Evolutionary conservation across 2,888 invertebrate genomes (phyloP).

Genomic region (Deilephila elpenor): DNA sequence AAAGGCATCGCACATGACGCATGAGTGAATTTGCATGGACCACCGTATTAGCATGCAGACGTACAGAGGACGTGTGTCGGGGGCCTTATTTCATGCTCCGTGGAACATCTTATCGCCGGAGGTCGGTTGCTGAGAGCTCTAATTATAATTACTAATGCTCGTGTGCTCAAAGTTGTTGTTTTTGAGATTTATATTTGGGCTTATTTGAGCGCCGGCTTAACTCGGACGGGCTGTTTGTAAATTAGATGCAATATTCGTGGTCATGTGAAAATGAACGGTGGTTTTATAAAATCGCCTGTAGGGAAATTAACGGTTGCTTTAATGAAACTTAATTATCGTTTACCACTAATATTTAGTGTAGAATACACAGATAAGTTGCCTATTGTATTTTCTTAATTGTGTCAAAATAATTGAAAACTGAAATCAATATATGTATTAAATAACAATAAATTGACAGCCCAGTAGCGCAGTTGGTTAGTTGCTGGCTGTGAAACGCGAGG

Average conservation of each 20-base stretch:
- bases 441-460: no score
- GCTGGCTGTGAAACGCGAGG: no score
- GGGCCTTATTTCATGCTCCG: constrained; percentile 81
- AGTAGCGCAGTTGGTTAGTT: no score
- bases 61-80: constrained; percentile 57
- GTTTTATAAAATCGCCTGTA: constrained; percentile 2
- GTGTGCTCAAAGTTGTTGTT: constrained; percentile 72
- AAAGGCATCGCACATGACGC: constrained; percentile 63
- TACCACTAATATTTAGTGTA: not conserved
- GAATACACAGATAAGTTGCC: no score
- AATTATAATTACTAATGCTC: constrained; percentile 82
- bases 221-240: constrained; percentile 25
- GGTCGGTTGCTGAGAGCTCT: constrained; percentile 67
- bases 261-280: constrained; percentile 4
- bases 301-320: constrained; percentile 4
- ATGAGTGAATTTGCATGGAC: constrained; percentile 74
- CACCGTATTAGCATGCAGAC: constrained; percentile 56
- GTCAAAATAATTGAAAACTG: no score
- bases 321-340: not conserved
- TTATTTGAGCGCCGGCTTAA: constrained; percentile 41
- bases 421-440: no score
- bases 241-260: constrained; percentile 21
- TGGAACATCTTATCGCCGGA: constrained; percentile 81
- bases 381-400: no score
- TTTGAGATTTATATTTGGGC: constrained; percentile 56